Conservation (phyloP, 2,888 invertebrate species). For the Nephrotoma appendiculata region DNA sequence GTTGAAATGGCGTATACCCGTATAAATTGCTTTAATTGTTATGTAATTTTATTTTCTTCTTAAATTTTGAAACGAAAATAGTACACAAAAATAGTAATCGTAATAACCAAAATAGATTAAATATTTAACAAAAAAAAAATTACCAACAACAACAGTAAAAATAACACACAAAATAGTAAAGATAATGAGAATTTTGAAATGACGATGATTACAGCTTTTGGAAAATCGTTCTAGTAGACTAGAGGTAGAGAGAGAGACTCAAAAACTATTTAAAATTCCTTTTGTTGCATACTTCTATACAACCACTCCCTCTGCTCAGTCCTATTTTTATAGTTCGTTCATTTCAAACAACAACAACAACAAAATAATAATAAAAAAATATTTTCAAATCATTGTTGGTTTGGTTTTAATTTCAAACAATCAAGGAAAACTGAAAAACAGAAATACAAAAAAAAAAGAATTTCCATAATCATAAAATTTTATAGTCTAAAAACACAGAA, state of each 20-base stretch:
- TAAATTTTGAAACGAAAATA: neutral
- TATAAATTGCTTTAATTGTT: neutral
- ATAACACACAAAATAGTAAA: neutral
- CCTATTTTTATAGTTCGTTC: neutral
- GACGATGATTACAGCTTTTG: neutral
- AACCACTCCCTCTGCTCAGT: neutral
- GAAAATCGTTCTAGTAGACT: neutral
- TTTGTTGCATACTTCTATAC: neutral
- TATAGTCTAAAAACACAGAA: neutral
- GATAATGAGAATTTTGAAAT: neutral
- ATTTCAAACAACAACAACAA: neutral
- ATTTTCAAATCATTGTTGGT: neutral
- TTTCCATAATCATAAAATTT: neutral
- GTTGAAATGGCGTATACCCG: neutral
- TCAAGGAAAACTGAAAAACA: neutral
- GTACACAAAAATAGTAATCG: neutral
- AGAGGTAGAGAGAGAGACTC: neutral
- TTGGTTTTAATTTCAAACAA: neutral
- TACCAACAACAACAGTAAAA: neutral
- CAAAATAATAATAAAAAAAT: neutral
- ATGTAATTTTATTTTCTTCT: neutral
- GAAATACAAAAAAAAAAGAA: neutral
- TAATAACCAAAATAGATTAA: neutral
- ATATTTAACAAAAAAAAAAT: neutral
- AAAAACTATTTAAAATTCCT: neutral